These are phyloP conservation scores for Euphydryas editha DNA, from an alignment of 2,888 invertebrate genomes.

Conservation along the genomic window DNA sequence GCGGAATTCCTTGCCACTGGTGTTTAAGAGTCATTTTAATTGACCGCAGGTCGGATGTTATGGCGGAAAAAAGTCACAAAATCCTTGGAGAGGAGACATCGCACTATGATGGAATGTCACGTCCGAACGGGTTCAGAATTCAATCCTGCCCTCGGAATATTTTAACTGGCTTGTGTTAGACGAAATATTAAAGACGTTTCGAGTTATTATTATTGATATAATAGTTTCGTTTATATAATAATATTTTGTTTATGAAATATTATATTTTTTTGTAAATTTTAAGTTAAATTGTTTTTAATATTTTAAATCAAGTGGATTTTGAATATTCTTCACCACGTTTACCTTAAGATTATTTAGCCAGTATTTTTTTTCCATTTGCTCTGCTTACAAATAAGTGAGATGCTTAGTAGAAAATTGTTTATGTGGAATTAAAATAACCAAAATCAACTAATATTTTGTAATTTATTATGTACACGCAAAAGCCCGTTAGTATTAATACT, in stretches of 20 bases:
- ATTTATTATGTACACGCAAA: too few relatives aligned
- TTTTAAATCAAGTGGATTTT: too few relatives aligned
- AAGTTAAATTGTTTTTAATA: too few relatives aligned
- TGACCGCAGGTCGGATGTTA: constrained; percentile 68
- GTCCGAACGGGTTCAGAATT: constrained; percentile 29
- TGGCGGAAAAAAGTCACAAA: constrained; percentile 57
- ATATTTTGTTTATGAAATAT: background rate
- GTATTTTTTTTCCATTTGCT: too few relatives aligned
- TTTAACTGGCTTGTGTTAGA: constrained; percentile 8
- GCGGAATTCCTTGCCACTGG: constrained; percentile 67
- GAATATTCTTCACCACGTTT: too few relatives aligned
- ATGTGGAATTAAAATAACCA: too few relatives aligned
- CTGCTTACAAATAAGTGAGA: too few relatives aligned
- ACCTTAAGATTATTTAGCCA: too few relatives aligned
- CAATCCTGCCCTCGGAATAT: constrained; percentile 9
- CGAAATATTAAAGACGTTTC: background rate
- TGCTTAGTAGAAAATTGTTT: too few relatives aligned
- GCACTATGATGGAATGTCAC: constrained; percentile 76
- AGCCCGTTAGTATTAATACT: too few relatives aligned
- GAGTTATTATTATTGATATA: background rate
- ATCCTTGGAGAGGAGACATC: constrained; percentile 49
- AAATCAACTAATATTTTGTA: too few relatives aligned
- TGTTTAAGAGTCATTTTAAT: constrained; percentile 81
- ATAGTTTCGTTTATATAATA: background rate
- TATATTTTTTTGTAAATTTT: background rate